These are phyloP conservation scores for Carettochelys insculpta DNA, from an alignment of 2,113 vertebrate species.

Conservation along the genomic window DNA sequence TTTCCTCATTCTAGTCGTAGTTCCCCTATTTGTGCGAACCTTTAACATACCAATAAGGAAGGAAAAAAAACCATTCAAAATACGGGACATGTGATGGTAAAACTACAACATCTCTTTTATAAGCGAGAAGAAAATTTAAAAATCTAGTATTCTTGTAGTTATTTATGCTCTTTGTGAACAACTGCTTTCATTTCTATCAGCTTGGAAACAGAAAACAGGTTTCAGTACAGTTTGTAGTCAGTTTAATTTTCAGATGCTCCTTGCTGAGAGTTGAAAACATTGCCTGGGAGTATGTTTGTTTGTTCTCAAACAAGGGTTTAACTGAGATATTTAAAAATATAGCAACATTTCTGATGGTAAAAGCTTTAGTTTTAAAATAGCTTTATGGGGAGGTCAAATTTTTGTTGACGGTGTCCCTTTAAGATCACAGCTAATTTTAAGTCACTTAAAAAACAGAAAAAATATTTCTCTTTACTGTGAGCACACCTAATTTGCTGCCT, in stretches of 20 bases:
- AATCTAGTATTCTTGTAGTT: neutral
- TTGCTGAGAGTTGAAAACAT: neutral
- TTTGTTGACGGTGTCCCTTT: neutral
- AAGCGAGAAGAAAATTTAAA: neutral
- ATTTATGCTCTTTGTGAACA: fast-evolving
- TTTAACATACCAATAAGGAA: neutral
- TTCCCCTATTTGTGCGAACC: neutral
- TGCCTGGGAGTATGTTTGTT: neutral
- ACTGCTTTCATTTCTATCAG: neutral
- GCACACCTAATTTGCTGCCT: conserved; percentile 31
- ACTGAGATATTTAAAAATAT: neutral
- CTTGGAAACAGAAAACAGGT: neutral
- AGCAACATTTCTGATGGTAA: fast-evolving
- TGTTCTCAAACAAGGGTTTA: neutral
- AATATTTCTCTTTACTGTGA: neutral
- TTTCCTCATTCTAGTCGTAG: neutral
- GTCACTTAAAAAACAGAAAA: neutral
- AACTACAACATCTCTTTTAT: neutral
- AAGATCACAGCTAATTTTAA: neutral
- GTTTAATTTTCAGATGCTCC: neutral
- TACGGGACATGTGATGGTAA: neutral
- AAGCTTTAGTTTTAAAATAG: neutral
- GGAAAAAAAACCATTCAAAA: neutral
- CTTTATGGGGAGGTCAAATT: neutral
- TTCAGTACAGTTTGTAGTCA: neutral